Base-by-base conservation (phyloP, 2,888 invertebrate genomes). In the Nomada ferruginata region DNA sequence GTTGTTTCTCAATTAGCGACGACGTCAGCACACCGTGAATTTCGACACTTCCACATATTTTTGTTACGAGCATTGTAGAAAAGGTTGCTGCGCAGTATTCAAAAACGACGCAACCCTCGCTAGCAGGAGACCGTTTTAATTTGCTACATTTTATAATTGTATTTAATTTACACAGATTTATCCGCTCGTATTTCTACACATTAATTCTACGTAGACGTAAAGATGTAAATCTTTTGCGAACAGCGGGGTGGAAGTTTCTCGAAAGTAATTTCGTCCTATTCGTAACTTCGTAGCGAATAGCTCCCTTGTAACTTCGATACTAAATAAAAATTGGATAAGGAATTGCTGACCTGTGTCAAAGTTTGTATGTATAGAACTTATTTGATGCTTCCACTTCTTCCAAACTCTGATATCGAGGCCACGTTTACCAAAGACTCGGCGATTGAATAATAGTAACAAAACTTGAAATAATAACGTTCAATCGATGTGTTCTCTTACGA, bases 261-360 rank as follows among this genome's bases (percentile, higher is more conserved):
- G 3, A 76, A 71, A 20, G 44, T 71, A 70, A 76, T 76, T 71
- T 61, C 66, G 13, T 53, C 50, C 59, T 52, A 65, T 52, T 70
- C 80, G 53, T 65, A 76, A 79, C 57, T 73, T 47, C 52, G 26
- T n/a, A 2, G 47, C 44, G 69, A 60, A 57, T 36, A 64, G n/a
- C 65, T 59, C 65, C 52, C 44, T 42, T 15, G n/a, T 47, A 79
- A 81, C 60, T 85, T 85, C 10, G 75, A 76, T 61, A 42, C 61
- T 66, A 72, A 74, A 76, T 76, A 61, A 57, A 79, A 79, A 79
- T 84, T 82, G 78, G 79, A 83, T 83, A 76, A 78, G 78, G 71
- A 84, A 83, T 70, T 66, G 79, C 71, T 70, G 61, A 75, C 57
- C 66, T 65, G 66, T 71, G 70, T 80, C 57, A 59, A 86, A 80